Evolutionary conservation across 64 coral and sea anemone genomes (phyloP), one percentile per base, ranked within the genome.

Genomic region (Montipora sp.): DNA sequence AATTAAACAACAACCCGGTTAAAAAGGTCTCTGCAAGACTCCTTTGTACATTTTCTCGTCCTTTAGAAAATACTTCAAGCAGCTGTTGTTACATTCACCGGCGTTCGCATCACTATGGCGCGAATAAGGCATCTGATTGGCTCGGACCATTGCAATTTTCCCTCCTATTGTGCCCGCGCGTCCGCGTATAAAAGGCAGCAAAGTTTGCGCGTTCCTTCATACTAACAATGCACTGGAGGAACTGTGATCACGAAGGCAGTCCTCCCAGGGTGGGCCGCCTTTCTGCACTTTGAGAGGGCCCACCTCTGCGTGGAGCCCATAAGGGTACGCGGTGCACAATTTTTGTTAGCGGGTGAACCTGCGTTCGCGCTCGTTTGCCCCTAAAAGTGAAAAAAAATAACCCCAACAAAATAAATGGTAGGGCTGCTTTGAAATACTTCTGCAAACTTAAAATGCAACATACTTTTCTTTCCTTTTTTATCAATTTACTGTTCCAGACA

Each of bases 161-260:
- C 92, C 87, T 78, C 79, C 79, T 77, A 48, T 47, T 24, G 10
- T 75, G 59, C 55, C 53, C 78, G 71, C 69, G 23, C 79, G 43
- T 27, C 58, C 51, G 68, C 50, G 47, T 94, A 94, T 94, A 96
- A 93, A 93, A 93, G 88, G 66, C 90, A 77, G 88, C 77, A 90
- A 73, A 59, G 59, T 65, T 66, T 16, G 75, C 53, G 46, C 60
- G 36, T 9, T 75, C 53, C 19, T 53, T 94, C 95, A 96, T 96
- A 96, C 95, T 96, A 96, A 96, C 95, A 96, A 96, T 93, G 95
- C 88, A 90, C 95, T 90, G 92, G 95, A 93, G 81, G 89, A 77
- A 96, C 88, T 90, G 95, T 96, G 95, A 96, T 96, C 95, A 96
- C 19, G 75, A 96, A 96, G 95, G 95, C 95, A 82, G 91, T 93